Evolutionary conservation across 2,797 vertebrate species (phyloP).

Genomic region (Netta rufina): DNA sequence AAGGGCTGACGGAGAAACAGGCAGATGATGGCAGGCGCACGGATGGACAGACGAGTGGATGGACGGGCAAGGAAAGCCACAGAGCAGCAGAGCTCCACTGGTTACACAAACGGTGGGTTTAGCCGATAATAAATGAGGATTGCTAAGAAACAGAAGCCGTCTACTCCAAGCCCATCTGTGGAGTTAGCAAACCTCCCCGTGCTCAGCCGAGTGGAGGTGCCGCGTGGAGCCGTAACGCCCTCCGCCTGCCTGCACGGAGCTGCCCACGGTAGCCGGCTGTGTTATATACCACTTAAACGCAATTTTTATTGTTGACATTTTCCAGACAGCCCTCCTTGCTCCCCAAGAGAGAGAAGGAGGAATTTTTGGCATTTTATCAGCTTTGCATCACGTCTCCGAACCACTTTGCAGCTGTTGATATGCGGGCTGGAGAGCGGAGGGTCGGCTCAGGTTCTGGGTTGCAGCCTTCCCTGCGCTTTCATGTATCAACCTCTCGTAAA

Average conservation of each 20-base stretch:
- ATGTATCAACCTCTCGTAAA: conserved; percentile 29
- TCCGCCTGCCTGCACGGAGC: neutral
- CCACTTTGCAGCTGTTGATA: conserved; percentile 59
- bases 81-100: neutral
- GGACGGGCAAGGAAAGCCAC: neutral
- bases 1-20: neutral
- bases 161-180: fast-evolving
- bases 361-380: conserved; percentile 84
- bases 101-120: neutral
- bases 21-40: too few relatives aligned
- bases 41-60: neutral
- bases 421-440: neutral
- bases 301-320: conserved; percentile 85
- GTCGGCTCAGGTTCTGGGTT: conserved; percentile 25
- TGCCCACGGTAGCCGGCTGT: conserved; percentile 78
- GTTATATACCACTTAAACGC: conserved; percentile 78
- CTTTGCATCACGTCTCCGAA: conserved; percentile 58
- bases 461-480: conserved; percentile 18
- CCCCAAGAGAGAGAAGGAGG: conserved; percentile 72
- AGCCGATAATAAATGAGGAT: neutral
- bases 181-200: fast-evolving
- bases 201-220: neutral
- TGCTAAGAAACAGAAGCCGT: neutral
- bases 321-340: conserved; percentile 76
- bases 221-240: conserved; percentile 1